These are phyloP conservation scores for Belgica antarctica DNA, from an alignment of 2,888 invertebrate species.

Conservation along the genomic window DNA sequence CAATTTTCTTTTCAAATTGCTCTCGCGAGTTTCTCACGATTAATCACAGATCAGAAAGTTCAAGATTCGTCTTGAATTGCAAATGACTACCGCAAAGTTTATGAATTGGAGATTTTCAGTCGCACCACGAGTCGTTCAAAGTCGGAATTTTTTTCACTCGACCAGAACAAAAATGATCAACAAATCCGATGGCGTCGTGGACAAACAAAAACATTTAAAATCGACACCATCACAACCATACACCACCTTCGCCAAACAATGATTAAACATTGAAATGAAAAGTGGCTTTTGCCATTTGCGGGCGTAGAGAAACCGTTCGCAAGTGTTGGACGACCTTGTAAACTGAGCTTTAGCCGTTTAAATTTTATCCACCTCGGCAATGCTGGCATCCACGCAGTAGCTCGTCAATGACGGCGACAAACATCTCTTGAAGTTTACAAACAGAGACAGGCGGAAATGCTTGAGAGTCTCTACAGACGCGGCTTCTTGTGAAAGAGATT, in stretches of 20 bases:
- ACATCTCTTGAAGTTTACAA: too few relatives aligned
- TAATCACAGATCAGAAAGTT: neutral
- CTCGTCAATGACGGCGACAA: neutral
- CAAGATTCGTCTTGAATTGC: neutral
- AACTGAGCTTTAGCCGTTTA: neutral
- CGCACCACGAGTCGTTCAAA: neutral
- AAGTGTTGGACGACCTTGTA: slow-evolving; percentile 13
- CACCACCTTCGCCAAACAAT: neutral
- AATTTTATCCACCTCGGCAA: neutral
- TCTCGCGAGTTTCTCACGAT: neutral
- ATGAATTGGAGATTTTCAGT: neutral
- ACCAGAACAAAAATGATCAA: neutral
- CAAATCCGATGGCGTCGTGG: neutral
- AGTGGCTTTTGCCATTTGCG: slow-evolving; percentile 13
- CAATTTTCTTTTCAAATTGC: neutral
- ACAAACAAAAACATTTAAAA: neutral
- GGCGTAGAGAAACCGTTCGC: neutral
- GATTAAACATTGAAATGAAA: slow-evolving; percentile 12
- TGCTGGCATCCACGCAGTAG: slow-evolving; percentile 4
- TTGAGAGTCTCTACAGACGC: neutral
- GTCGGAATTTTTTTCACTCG: neutral
- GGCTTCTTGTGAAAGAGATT: neutral
- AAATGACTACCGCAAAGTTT: neutral
- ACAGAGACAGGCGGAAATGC: slow-evolving; percentile 4
- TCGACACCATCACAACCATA: neutral